Conservation (phyloP, 92 coral and sea anemone genomes). For the Palythoa heliodiscus region DNA sequence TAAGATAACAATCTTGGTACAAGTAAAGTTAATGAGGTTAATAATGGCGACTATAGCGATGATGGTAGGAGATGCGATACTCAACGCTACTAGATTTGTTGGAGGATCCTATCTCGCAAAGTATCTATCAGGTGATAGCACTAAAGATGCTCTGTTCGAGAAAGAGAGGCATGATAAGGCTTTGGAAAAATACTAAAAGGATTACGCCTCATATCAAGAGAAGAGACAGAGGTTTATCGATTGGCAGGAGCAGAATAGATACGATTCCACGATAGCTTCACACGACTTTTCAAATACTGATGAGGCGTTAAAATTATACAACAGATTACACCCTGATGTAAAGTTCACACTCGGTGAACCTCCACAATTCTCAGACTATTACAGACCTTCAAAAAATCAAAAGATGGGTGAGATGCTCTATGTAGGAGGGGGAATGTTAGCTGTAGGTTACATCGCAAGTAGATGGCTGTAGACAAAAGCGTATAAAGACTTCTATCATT, state of each 20-base stretch:
- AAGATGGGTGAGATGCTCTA: slow-evolving; percentile 40
- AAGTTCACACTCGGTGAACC: neutral
- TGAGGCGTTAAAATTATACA: slow-evolving; percentile 47
- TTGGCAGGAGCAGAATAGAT: too few relatives aligned
- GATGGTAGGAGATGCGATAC: slow-evolving; percentile 63
- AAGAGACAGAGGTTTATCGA: slow-evolving; percentile 35
- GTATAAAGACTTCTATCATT: too few relatives aligned
- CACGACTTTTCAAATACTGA: slow-evolving; percentile 26
- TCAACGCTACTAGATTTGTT: slow-evolving; percentile 53
- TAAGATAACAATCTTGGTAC: neutral
- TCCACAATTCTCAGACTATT: slow-evolving; percentile 45
- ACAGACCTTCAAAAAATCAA: slow-evolving; percentile 29
- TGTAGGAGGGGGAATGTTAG: slow-evolving; percentile 42
- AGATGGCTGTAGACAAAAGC: neutral
- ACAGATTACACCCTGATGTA: slow-evolving; percentile 36
- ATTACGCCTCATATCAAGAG: slow-evolving; percentile 43
- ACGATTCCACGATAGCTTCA: too few relatives aligned
- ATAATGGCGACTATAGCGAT: slow-evolving; percentile 53
- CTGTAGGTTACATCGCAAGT: neutral
- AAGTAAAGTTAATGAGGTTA: neutral
- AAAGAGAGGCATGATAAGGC: slow-evolving; percentile 62
- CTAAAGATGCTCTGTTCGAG: slow-evolving; percentile 11
- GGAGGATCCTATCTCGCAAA: slow-evolving; percentile 60
- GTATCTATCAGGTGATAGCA: neutral
- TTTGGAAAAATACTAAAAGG: slow-evolving; percentile 56